phyloP scores from a whole-genome alignment of 2,113 vertebrate genomes.

The Budorcas taxicolor region DNA sequence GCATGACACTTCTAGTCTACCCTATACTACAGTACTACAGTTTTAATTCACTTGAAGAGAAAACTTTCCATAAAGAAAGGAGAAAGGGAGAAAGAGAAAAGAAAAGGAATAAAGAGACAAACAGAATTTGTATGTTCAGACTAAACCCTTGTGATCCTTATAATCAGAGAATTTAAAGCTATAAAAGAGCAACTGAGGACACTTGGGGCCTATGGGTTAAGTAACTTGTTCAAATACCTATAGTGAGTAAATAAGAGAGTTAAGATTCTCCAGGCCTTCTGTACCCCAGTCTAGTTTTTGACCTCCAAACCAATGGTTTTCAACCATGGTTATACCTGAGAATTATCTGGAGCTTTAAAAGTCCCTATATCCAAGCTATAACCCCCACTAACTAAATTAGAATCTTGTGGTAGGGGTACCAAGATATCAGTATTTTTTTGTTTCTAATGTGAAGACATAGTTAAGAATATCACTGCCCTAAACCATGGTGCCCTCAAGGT shows the following conservation, averaged over 20 bases:
- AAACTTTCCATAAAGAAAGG: not conserved
- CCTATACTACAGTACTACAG: not conserved
- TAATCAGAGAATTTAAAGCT: not conserved
- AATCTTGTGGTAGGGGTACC: not conserved
- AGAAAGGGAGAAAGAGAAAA: not conserved
- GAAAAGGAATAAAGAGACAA: not conserved
- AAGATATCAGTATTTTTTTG: not conserved
- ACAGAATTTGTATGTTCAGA: not conserved
- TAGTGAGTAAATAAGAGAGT: not conserved
- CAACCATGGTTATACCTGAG: not conserved
- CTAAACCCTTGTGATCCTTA: not conserved
- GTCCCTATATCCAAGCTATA: not conserved
- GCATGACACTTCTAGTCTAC: not conserved
- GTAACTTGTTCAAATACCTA: not conserved
- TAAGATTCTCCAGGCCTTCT: not conserved
- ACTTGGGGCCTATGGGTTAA: not conserved
- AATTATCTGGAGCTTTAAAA: not conserved
- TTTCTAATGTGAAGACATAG: not conserved
- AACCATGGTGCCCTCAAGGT: not conserved
- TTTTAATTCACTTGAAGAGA: constrained; percentile 22
- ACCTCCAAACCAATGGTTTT: not conserved
- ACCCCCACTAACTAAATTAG: not conserved
- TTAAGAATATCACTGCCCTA: not conserved
- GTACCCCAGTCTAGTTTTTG: not conserved
- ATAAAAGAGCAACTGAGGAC: not conserved